Base-by-base conservation (phyloP, 2,888 invertebrate genomes). In the Hylaea fasciaria region DNA sequence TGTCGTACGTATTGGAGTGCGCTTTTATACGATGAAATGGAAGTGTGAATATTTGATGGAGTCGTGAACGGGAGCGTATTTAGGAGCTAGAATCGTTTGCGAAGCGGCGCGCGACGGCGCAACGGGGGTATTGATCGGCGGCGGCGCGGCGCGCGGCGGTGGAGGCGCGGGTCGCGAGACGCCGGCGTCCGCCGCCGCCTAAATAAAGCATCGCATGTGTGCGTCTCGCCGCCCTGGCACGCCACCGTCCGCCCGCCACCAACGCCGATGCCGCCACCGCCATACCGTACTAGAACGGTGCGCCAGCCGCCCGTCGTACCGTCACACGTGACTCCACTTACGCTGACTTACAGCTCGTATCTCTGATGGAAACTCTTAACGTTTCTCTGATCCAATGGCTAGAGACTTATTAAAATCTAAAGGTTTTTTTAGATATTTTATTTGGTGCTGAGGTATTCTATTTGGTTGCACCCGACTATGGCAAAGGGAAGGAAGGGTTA, bases 181-280 rank as follows among this genome's bases (percentile, higher is more conserved):
- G 89, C 89, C 87, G 90, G 87, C 90, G 90, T 88, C 77, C 85
- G 81, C 83, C 75, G 87, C 89, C 89, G 89, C 91, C 90, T 91
- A 92, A 91, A 91, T 91, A 90, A 91, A 91, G 89, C 90, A 89
- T 84, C 77, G 87, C 88, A 88, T 91, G 90, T 90, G 88, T 86
- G 86, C 80, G 80, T 79, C 77, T 74, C 73, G 82, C 84, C 87
- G 87, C 88, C 89, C 87, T 86, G 82, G 86, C 83, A 65, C 73
- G 78, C 70, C 63, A 75, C 71, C 76, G 74, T 71, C 77, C 72
- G 72, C 66, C 69, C 72, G 69, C 57, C 66, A 73, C 65, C 72
- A 70, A 59, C 72, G 71, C 70, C 70, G 59, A 52, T 70, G 69
- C 57, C 62, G 55, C 57, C 57, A 64, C 64, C 56, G 53, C 22